These are phyloP conservation scores for Nanorana parkeri DNA, from an alignment of 2,113 vertebrate genomes.

Conservation along the genomic window DNA sequence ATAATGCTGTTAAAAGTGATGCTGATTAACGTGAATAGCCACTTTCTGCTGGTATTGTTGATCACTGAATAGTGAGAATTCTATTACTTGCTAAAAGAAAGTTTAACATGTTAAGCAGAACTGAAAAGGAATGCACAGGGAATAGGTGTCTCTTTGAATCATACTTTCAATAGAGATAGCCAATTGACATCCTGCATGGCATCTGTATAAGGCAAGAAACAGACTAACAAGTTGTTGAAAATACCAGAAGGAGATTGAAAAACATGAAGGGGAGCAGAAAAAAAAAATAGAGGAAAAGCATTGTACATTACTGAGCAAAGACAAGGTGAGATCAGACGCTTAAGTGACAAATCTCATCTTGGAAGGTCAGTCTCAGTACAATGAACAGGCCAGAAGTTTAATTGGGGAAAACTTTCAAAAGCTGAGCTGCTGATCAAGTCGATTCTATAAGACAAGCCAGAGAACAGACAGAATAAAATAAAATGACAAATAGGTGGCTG, in stretches of 20 bases:
- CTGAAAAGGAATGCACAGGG: not conserved
- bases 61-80: too few species aligned
- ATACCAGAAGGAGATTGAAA: slow-evolving; percentile 22
- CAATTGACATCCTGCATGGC: not conserved
- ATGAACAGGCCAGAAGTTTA: slow-evolving; percentile 27
- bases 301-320: not conserved
- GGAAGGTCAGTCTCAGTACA: slow-evolving; percentile 32
- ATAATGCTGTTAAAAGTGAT: too few species aligned
- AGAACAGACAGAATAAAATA: not conserved
- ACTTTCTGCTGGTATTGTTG: too few species aligned
- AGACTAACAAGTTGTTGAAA: slow-evolving; percentile 8
- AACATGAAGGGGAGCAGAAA: slow-evolving; percentile 4
- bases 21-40: too few species aligned
- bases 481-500: not conserved
- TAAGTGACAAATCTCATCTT: slow-evolving; percentile 19
- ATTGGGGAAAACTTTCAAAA: slow-evolving; percentile 33
- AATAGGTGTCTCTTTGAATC: not conserved
- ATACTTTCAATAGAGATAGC: too few species aligned
- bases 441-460: not conserved
- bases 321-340: slow-evolving; percentile 25
- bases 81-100: not conserved
- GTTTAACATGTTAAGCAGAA: not conserved
- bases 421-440: slow-evolving; percentile 22
- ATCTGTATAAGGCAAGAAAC: not conserved
- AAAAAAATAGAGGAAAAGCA: not conserved